These are phyloP conservation scores for Halocaridina rubra DNA, from an alignment of 2,888 invertebrate genomes.

Conservation along the genomic window DNA sequence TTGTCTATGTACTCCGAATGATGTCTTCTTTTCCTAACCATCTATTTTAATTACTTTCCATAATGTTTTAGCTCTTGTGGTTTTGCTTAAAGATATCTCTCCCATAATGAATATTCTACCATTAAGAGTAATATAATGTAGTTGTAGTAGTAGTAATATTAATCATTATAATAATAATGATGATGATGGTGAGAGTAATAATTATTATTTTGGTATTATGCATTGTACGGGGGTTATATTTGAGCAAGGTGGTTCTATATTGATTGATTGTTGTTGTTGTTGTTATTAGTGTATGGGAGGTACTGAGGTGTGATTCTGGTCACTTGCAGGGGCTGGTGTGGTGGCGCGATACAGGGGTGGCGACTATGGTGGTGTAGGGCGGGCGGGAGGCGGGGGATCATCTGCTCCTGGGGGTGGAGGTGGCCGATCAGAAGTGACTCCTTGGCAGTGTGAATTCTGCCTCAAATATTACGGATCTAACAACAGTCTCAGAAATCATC, in stretches of 20 bases:
- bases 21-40: neutral
- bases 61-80: neutral
- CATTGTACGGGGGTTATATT: too few species aligned
- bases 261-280: neutral
- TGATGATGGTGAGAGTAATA: too few species aligned
- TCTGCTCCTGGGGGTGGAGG: slow-evolving; percentile 1
- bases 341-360: slow-evolving; percentile 33
- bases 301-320: slow-evolving; percentile 43
- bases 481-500: slow-evolving; percentile 71
- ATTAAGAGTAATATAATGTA: too few species aligned
- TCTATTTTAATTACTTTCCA: too few species aligned
- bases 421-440: slow-evolving; percentile 1
- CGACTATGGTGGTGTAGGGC: slow-evolving; percentile 13
- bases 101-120: too few species aligned
- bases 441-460: slow-evolving; percentile 69
- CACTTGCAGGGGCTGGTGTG: slow-evolving; percentile 53
- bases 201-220: too few species aligned
- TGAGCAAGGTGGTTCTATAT: neutral
- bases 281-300: neutral
- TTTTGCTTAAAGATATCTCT: too few species aligned
- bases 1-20: slow-evolving; percentile 32
- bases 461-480: slow-evolving; percentile 71
- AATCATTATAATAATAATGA: too few species aligned
- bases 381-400: slow-evolving; percentile 11
- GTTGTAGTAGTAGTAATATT: too few species aligned